Percentiles rank a stretch among this genome's conserved stretches.
Conservation (phyloP, 1,140 invertebrate species). For the Lanistes nyassanus region DNA sequence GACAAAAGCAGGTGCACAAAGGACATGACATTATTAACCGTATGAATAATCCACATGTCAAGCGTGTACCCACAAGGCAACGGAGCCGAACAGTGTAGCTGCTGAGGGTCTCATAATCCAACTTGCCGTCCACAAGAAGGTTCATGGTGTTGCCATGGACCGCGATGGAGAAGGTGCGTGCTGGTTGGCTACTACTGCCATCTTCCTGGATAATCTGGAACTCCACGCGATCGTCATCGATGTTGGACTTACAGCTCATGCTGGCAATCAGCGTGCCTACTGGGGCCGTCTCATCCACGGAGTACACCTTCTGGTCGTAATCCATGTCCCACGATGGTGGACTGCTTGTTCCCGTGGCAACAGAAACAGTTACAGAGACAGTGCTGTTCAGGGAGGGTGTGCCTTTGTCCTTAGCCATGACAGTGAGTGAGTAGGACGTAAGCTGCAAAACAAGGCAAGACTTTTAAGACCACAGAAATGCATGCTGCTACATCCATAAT, state of each 20-base stretch:
- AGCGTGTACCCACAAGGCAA: slow-evolving; percentile 43
- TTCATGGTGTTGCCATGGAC: slow-evolving; percentile 38
- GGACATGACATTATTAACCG: too few species aligned
- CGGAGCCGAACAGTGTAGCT: slow-evolving; percentile 46
- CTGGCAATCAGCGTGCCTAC: slow-evolving; percentile 41
- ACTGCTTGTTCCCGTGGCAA: slow-evolving; percentile 65
- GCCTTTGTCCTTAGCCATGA: slow-evolving; percentile 89
- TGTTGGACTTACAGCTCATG: slow-evolving; percentile 47
- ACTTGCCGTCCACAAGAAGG: slow-evolving; percentile 38
- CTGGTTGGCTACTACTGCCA: slow-evolving; percentile 34
- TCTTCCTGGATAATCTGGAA: slow-evolving; percentile 44
- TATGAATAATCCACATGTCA: too few species aligned
- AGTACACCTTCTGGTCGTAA: slow-evolving; percentile 42
- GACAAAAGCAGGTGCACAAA: too few species aligned
- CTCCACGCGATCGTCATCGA: slow-evolving; percentile 35
- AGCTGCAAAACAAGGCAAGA: slow-evolving; percentile 4
- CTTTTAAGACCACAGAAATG: too few species aligned
- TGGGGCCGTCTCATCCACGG: slow-evolving; percentile 45
- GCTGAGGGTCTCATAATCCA: slow-evolving; percentile 46
- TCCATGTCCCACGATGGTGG: slow-evolving; percentile 47
- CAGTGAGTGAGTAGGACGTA: slow-evolving; percentile 70
- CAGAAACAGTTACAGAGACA: slow-evolving; percentile 77
- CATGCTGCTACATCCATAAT: too few species aligned
- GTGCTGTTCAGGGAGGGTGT: slow-evolving; percentile 70
- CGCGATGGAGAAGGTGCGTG: slow-evolving; percentile 43